Evolutionary conservation across 2,113 vertebrate species (phyloP), one percentile per base, ranked within the genome.

Genomic region (Tupaia tana): DNA sequence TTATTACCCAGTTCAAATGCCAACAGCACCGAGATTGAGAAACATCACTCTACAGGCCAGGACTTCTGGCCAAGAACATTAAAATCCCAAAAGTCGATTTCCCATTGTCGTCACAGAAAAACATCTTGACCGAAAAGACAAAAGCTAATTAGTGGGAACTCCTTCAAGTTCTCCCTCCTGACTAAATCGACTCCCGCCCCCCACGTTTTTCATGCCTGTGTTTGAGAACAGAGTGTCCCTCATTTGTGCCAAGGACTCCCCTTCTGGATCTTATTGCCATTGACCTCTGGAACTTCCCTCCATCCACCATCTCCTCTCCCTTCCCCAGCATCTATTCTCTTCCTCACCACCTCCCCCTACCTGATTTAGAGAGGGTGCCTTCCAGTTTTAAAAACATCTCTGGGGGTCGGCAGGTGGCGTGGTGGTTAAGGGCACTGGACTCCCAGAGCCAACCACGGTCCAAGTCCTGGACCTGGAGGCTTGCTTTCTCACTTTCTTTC

Each of bases 21-120:
- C 43, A 20, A 52, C 0, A 82, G 69, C 19, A 58, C 73, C 0
- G 1, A 54, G 22, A 22, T 0, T 63, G 58, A 93, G 69, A 92
- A 90, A 93, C 7, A 9, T 31, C 22, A 4, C 70, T 58, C 43
- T 1, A 19, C 56, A 83, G 27, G 61, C 94, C 79, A 86, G 66
- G 79, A 89, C 86, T 25, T 74, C 67, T 16, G 56, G 54, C 83
- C 81, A 78, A 91, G 73, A 71, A 91, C 59, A 80, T 78, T 54
- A 11, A 80, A 92, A 94, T 88, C 90, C 59, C 90, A 78, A 88
- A 83, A 93, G 52, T 22, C 85, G 89, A 67, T 92, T 88, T 94
- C 74, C 90, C 67, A 66, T 75, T 79, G 52, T 75, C 6, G 5
- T 67, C 70, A 64, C 15, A 31, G 82, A 91, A 88, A 88, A 64